phyloP scores from a whole-genome alignment of 2,113 vertebrate species.

The Phodopus roborovskii region DNA sequence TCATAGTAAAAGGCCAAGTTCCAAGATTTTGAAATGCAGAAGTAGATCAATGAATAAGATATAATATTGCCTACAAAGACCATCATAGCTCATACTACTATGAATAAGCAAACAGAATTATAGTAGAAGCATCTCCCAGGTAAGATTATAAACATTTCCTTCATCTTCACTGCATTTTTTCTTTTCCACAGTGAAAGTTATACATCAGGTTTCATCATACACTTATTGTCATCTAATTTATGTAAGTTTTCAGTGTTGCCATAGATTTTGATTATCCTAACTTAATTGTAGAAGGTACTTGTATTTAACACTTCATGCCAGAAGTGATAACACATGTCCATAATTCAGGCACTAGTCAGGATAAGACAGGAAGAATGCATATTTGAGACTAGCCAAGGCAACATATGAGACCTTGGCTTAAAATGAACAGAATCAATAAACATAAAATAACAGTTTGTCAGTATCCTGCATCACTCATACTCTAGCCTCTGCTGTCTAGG shows the following conservation, averaged over 20 bases:
- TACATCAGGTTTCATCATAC: neutral
- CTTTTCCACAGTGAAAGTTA: neutral
- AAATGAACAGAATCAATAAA: neutral
- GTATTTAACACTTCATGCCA: neutral
- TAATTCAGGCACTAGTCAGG: neutral
- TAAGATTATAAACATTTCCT: neutral
- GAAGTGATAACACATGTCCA: neutral
- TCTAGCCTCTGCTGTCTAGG: neutral
- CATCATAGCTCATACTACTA: neutral
- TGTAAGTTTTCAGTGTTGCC: neutral
- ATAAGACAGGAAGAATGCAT: neutral
- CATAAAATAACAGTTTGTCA: neutral
- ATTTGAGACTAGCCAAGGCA: too few species aligned
- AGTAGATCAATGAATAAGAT: neutral
- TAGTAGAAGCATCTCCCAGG: neutral
- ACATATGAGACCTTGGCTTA: neutral
- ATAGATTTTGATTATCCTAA: neutral
- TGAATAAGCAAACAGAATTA: neutral
- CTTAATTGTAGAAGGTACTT: neutral
- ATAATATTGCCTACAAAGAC: neutral
- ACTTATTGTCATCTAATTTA: neutral
- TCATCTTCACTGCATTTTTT: neutral
- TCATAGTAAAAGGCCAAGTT: neutral
- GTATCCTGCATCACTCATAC: neutral
- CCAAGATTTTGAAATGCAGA: conserved; percentile 20